Base-by-base conservation (phyloP, 2,797 vertebrate genomes). In the Dipus sagitta region DNA sequence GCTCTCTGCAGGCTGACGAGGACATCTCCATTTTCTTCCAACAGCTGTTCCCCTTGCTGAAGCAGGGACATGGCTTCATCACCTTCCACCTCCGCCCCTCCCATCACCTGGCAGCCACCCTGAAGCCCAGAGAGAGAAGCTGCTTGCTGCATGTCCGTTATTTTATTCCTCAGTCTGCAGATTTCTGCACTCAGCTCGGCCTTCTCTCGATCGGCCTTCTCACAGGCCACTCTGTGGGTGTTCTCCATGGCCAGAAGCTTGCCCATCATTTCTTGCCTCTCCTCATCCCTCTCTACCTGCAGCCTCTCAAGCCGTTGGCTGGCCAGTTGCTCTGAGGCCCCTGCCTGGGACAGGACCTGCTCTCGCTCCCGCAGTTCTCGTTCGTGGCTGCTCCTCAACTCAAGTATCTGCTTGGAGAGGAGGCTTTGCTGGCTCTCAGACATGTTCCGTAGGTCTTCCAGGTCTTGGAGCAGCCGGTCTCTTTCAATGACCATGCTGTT, bases 381-480 rank as follows among this genome's bases (percentile, higher is more conserved):
- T 1, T 98, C 96, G 0, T 98, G 98, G 30, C 97, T 95, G 38
- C 88, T 97, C 82, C 99, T 98, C 12, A 99, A 98, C 2, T 98
- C 98, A 0, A 95, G 97, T 28, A 99, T 97, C 96, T 98, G 98
- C 85, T 82, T 94, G 0, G 96, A 98, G 34, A 99, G 98, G 26
- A 98, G 98, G 14, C 97, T 97, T 76, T 99, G 98, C 92, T 98
- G 98, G 26, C 95, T 97, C 96, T 98, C 98, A 1, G 98, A 97
- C 52, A 84, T n/a, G 0, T 84, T 94, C 67, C 97, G 96, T 0
- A 98, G 94, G 2, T 98, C 96, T 0, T 91, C 97, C 47, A 99
- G 96, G 70, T 99, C 98, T 12, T 96, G 98, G 67, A 98, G 98
- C 24, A 99, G 98, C 74, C 97, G 97, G 93, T 98, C 95, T 77